Percentiles rank a stretch among this genome's conserved stretches.
These are phyloP conservation scores for Zophobas morio DNA, from an alignment of 1,140 invertebrate genomes.

Conservation along the genomic window DNA sequence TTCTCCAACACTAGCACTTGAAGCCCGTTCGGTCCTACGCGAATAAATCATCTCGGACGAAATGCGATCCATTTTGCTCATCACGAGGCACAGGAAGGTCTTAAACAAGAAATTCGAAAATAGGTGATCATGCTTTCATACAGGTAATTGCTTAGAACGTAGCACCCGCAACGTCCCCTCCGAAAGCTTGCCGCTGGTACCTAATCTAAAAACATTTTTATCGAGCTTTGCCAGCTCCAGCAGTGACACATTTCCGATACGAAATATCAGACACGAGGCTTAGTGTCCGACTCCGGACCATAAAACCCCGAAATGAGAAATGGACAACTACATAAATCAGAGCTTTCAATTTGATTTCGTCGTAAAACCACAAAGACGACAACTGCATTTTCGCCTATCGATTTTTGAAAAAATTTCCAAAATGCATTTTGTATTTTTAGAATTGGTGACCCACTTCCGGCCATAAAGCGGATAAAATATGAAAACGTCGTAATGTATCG, in stretches of 20 bases:
- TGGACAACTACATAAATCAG: neutral
- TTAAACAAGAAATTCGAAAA: constrained; percentile 58
- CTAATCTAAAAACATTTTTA: too few species aligned
- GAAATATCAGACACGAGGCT: neutral
- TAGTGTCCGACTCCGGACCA: neutral
- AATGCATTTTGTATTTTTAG: too few species aligned
- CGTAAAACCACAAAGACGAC: too few species aligned
- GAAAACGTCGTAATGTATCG: constrained; percentile 1
- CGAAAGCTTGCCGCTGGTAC: neutral
- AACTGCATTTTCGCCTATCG: neutral
- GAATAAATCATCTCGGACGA: constrained; percentile 53
- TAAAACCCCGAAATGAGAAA: constrained; percentile 17
- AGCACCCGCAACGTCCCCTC: neutral
- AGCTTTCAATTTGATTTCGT: neutral
- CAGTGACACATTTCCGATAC: constrained; percentile 15
- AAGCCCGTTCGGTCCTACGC: constrained; percentile 42
- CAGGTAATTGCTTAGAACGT: constrained; percentile 53
- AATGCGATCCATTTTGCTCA: constrained; percentile 61
- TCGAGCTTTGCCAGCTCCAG: neutral
- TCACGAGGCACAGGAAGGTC: constrained; percentile 57
- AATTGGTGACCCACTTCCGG: too few species aligned
- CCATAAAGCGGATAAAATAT: too few species aligned
- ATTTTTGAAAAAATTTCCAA: neutral
- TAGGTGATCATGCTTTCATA: constrained; percentile 64
- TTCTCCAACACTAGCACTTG: constrained; percentile 46